A percentile compares a stretch with the other conserved stretches of the same genome.
Evolutionary conservation across 92 coral and sea anemone species (phyloP).

Genomic region (Palythoa grandiflora): DNA sequence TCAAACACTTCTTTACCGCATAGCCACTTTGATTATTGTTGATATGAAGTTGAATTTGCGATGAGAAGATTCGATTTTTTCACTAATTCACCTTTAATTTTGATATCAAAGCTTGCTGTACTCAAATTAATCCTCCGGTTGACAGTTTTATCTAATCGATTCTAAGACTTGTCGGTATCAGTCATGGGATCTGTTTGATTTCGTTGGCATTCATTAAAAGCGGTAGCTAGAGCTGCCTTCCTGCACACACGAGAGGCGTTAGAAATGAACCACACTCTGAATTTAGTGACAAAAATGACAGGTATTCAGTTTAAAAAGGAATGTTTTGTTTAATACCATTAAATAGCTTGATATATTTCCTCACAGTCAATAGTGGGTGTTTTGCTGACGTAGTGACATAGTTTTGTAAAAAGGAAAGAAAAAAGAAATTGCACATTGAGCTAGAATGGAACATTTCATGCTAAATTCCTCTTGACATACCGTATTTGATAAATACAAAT

Average conservation of each 20-base stretch:
- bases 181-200: constrained; percentile 60
- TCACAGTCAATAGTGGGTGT: neutral
- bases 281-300: constrained; percentile 6
- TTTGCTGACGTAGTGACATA: neutral
- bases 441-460: neutral
- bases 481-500: constrained; percentile 33
- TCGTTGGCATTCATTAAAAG: constrained; percentile 46
- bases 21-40: neutral
- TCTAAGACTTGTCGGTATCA: constrained; percentile 58
- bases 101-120: constrained; percentile 36
- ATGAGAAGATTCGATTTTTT: constrained; percentile 6
- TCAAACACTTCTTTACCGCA: no score
- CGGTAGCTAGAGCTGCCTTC: constrained; percentile 18
- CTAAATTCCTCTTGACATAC: constrained; percentile 40
- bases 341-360: neutral
- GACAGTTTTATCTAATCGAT: constrained; percentile 62
- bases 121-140: constrained; percentile 43
- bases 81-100: neutral
- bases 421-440: neutral
- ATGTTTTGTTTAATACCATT: neutral
- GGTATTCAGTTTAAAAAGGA: neutral
- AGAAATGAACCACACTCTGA: constrained; percentile 7
- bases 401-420: neutral
- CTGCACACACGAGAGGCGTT: neutral
- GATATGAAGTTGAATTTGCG: neutral